Conservation (phyloP, 2,797 vertebrate species). For the Neosalanx taihuensis region DNA sequence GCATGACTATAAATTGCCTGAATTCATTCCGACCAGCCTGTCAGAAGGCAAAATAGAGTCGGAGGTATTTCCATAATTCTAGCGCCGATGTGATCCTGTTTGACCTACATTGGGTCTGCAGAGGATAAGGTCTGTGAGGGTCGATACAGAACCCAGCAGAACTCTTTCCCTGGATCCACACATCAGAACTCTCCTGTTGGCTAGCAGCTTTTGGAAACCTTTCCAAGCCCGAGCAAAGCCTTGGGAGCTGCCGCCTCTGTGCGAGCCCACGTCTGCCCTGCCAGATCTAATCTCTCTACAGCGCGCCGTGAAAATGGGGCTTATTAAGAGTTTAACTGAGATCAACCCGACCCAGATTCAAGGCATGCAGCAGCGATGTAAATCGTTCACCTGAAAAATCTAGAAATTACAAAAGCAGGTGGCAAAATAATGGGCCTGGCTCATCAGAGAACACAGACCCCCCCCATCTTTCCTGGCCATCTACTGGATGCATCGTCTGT, state of each 20-base stretch:
- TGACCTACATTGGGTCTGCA: constrained; percentile 7
- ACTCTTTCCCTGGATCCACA: constrained; percentile 23
- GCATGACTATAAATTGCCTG: neutral
- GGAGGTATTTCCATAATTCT: neutral
- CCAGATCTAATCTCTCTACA: constrained; percentile 67
- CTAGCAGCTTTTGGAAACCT: constrained; percentile 46
- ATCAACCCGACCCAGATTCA: constrained; percentile 55
- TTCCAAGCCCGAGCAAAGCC: constrained; percentile 65
- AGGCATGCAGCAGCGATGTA: constrained; percentile 24
- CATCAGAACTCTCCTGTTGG: constrained; percentile 35
- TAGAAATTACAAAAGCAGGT: constrained; percentile 50
- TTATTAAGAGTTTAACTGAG: constrained; percentile 69
- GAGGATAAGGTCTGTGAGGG: constrained; percentile 17
- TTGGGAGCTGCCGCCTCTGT: constrained; percentile 61
- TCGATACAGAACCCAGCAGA: constrained; percentile 22
- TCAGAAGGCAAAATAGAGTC: constrained; percentile 4
- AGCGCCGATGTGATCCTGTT: constrained; percentile 17
- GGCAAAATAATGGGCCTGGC: constrained; percentile 47
- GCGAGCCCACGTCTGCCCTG: constrained; percentile 60
- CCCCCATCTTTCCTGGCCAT: constrained; percentile 46
- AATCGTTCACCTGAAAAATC: constrained; percentile 57
- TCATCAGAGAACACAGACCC: constrained; percentile 48
- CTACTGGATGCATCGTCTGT: constrained; percentile 54
- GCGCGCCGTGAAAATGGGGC: constrained; percentile 65
- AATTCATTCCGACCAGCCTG: constrained; percentile 39